Base-by-base conservation (phyloP, 2,113 vertebrate species). In the Mustela nigripes region DNA sequence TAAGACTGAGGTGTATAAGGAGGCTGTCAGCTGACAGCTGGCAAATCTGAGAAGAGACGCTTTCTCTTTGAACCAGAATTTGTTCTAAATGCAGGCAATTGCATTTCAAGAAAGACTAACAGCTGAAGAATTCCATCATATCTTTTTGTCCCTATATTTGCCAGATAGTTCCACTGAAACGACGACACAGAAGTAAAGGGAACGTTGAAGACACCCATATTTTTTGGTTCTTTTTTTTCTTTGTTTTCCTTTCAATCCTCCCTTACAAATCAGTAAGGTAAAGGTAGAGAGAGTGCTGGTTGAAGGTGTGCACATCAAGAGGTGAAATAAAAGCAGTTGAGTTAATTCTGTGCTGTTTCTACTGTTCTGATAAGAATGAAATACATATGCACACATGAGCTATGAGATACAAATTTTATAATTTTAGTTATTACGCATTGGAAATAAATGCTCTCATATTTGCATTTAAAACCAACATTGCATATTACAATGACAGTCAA, bases 191-290 rank as follows among this genome's bases (percentile, higher is more conserved):
- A 48, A 78, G 10, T 5, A 67, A 65, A 45, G 39, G 21, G 11
- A 48, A 89, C 67, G 5, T 9, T 7, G 36, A 11, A 5, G 1
- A 5, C 28, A 3, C 3, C 6, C 2, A 24, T 24, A 28, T 15
- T 28, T 74, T 11, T 28, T 18, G 50, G 89, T 56, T 39, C 10
- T 42, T 33, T 22, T 22, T 31, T 92, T 56, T 24, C 10, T 74
- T 42, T 74, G 6, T 67, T 67, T 65, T 67, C 14, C 56, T 67
- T 89, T 76, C 16, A 31, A 31, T 50, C 3, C 1, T 45, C 63
- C 24, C 3, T 65, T 28, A 31, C 42, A 86, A 58, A 58, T 82
- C 63, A 86, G 10, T 65, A 45, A 90, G 7, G 2, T 11, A 12
- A 91, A 81, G 22, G 28, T 4, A 58, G n/a, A 74, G 10, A 48